These are phyloP conservation scores for Vandiemenella viatica DNA, from an alignment of 2,888 invertebrate species.

Conservation along the genomic window DNA sequence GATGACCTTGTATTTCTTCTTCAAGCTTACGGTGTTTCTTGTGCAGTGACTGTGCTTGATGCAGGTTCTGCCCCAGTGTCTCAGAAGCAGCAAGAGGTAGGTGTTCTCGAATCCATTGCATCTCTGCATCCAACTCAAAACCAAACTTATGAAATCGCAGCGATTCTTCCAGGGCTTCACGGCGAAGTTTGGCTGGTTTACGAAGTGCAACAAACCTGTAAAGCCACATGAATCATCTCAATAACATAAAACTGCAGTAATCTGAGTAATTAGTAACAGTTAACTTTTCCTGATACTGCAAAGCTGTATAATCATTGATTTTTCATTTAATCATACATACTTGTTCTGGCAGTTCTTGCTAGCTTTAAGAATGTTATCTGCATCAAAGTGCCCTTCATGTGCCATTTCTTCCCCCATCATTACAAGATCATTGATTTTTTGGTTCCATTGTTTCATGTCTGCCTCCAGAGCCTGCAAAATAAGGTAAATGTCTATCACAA, in stretches of 20 bases:
- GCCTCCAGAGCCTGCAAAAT: slow-evolving; percentile 52
- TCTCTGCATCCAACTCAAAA: slow-evolving; percentile 81
- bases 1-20: slow-evolving; percentile 75
- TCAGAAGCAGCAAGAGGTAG: slow-evolving; percentile 62
- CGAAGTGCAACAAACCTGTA: slow-evolving; percentile 48
- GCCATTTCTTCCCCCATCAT: slow-evolving; percentile 78
- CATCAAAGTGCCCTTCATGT: slow-evolving; percentile 89
- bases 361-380: slow-evolving; percentile 64
- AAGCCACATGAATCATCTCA: slow-evolving; percentile 1
- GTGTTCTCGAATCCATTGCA: slow-evolving; percentile 91
- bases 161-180: slow-evolving; percentile 69
- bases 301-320: background rate
- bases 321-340: slow-evolving; percentile 24
- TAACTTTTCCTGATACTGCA: too few species aligned
- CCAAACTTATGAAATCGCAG: slow-evolving; percentile 80
- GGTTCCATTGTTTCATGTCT: slow-evolving; percentile 72
- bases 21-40: slow-evolving; percentile 91
- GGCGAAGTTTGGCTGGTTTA: slow-evolving; percentile 52
- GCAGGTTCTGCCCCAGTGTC: slow-evolving; percentile 65
- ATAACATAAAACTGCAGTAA: too few species aligned
- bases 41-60: slow-evolving; percentile 78
- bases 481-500: background rate
- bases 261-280: too few species aligned
- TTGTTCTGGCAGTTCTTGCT: slow-evolving; percentile 56
- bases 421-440: slow-evolving; percentile 61